Percentiles rank a stretch among this genome's conserved stretches.
Conservation (phyloP, 2,797 vertebrate species). For the Eleutherodactylus coqui region DNA sequence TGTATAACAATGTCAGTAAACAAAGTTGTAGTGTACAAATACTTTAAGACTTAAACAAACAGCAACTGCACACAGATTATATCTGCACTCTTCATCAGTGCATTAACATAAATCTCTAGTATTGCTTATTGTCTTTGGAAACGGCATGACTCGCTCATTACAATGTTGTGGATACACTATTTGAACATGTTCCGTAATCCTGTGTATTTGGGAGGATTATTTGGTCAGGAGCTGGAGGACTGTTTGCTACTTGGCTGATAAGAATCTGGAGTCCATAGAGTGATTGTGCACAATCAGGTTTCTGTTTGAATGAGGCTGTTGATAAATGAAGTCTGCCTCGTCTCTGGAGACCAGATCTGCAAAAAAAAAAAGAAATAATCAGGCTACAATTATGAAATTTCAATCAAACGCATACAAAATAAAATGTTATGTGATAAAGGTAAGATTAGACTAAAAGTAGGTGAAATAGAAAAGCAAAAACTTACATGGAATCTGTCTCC, state of each 20-base stretch:
- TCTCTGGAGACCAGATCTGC: neutral
- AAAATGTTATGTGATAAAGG: too few relatives aligned
- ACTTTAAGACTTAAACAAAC: slow-evolving; percentile 21
- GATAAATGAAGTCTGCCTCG: neutral
- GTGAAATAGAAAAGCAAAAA: too few relatives aligned
- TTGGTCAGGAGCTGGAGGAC: neutral
- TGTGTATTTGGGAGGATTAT: slow-evolving; percentile 25
- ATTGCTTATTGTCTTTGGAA: neutral
- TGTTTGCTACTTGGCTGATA: slow-evolving; percentile 15
- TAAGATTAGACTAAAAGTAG: too few relatives aligned
- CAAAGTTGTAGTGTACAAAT: neutral
- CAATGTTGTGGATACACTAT: slow-evolving; percentile 59
- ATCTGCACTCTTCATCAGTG: slow-evolving; percentile 1
- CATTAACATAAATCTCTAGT: slow-evolving; percentile 28
- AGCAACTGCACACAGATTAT: slow-evolving; percentile 38
- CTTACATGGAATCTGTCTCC: too few relatives aligned
- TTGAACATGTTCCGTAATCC: slow-evolving; percentile 33
- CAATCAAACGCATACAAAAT: too few relatives aligned
- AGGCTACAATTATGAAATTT: too few relatives aligned
- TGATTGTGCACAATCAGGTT: neutral
- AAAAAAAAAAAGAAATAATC: too few relatives aligned
- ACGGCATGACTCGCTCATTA: neutral
- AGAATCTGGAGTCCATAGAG: neutral
- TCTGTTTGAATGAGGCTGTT: slow-evolving; percentile 39
- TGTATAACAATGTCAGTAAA: slow-evolving; percentile 13